Evolutionary conservation across 2,888 invertebrate species (phyloP).

Genomic region (Drepanosiphum platanoidis): DNA sequence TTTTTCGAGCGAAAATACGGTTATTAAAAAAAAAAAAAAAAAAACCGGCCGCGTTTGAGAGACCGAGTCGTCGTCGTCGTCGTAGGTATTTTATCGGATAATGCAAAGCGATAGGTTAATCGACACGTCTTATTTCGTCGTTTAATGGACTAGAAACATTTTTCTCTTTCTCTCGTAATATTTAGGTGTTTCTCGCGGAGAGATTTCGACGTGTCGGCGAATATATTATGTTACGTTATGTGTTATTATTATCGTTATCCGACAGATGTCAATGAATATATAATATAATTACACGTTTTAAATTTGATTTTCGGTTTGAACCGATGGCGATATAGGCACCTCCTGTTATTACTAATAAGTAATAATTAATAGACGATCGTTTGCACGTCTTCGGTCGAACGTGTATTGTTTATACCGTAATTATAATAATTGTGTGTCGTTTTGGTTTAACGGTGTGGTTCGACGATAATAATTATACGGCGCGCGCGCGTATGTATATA

Average conservation of each 20-base stretch:
- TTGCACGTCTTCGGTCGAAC: neutral
- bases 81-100: too few relatives aligned
- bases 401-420: slow-evolving; percentile 30
- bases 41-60: neutral
- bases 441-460: slow-evolving; percentile 21
- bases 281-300: neutral
- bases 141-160: too few relatives aligned
- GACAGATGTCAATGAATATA: slow-evolving; percentile 5
- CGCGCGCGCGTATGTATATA: neutral
- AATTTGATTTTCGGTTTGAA: neutral
- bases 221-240: too few relatives aligned
- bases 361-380: slow-evolving; percentile 5
- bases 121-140: too few relatives aligned
- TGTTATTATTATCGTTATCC: neutral
- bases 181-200: neutral
- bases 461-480: slow-evolving; percentile 39
- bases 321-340: neutral
- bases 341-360: neutral
- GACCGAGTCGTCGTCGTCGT: too few relatives aligned
- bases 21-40: neutral
- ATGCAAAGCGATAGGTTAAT: too few relatives aligned
- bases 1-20: neutral
- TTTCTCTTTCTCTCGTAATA: too few relatives aligned
- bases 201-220: neutral
- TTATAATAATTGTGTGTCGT: slow-evolving; percentile 38